Base-by-base conservation (phyloP, 2,888 invertebrate species). In the Parasteatoda lunata region DNA sequence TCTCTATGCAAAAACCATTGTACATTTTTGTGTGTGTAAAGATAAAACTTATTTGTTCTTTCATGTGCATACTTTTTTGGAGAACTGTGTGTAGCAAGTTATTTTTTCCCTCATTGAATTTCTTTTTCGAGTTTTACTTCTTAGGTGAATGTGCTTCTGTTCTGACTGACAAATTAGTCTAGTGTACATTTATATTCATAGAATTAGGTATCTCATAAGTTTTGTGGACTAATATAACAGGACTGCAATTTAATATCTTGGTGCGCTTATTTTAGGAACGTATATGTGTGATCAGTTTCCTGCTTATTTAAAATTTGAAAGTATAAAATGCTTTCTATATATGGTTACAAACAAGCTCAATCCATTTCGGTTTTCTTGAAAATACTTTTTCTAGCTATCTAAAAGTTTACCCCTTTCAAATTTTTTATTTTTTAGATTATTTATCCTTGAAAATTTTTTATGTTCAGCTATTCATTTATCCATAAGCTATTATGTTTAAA, bases 201-300 rank as follows among this genome's bases (percentile, higher is more conserved):
- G 86, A 69, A 49, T 75, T 73, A 81, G 81, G 66, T 54, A 72
- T 77, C 70, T 81, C 48, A 75, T 75, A 68, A 86, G 80, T 85
- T 85, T 80, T 59, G 68, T 81, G 80, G 72, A 79, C 72, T 66
- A 75, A 52, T 81, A 79, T 54, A 81, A 64, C 77, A 77, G 77
- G 77, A 77, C n/a, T 77, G 59, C 78, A 68, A 45, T 47, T 59
- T 15, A 8, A 66, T 72, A 64, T 51, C 77, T 64, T 77, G 80
- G 81, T 86, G 81, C 77, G 85, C 76, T 72, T 86, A 86, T 59
- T 86, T 77, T 86, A 86, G 86, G 70, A 72, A 81, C 30, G 81
- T 77, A 64, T 71, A 59, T 77, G 80, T 80, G 86, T 59, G 81
- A 77, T 77, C 65, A 45, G 54, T 76, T 75, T 77, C 54, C 54